Evolutionary conservation across 2,888 invertebrate species (phyloP).

Genomic region (Neocrepidodera transversa): DNA sequence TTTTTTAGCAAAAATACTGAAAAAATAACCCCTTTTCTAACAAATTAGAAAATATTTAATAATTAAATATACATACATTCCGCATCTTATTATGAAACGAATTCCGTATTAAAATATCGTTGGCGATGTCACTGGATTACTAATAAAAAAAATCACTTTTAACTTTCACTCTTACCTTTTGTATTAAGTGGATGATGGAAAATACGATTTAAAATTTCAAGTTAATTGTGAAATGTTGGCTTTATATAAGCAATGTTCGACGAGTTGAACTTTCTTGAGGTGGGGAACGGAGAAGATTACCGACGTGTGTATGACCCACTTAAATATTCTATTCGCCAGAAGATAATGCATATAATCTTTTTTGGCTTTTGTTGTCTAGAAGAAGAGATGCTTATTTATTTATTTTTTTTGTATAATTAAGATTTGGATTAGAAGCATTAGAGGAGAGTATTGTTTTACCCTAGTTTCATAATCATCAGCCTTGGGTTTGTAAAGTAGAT

Average conservation of each 20-base stretch:
- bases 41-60: too few species aligned
- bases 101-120: neutral
- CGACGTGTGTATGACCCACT: constrained; percentile 23
- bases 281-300: constrained; percentile 21
- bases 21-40: too few species aligned
- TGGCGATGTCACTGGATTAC: neutral
- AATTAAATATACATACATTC: neutral
- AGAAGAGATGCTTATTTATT: constrained; percentile 7
- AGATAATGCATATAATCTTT: constrained; percentile 2
- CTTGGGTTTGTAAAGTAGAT: too few species aligned
- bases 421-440: neutral
- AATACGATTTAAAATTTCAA: constrained; percentile 20
- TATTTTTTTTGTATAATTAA: constrained; percentile 3
- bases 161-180: constrained; percentile 40
- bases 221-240: constrained; percentile 23
- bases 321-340: constrained; percentile 10
- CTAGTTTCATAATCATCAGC: constrained; percentile 6
- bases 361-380: constrained; percentile 7
- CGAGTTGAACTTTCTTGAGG: constrained; percentile 7
- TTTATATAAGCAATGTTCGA: constrained; percentile 23
- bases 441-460: neutral
- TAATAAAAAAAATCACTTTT: constrained; percentile 23
- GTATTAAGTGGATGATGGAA: constrained; percentile 23
- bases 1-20: too few species aligned
- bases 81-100: neutral